Evolutionary conservation across 2,888 invertebrate species (phyloP).

Genomic region (Bombylius discolor): DNA sequence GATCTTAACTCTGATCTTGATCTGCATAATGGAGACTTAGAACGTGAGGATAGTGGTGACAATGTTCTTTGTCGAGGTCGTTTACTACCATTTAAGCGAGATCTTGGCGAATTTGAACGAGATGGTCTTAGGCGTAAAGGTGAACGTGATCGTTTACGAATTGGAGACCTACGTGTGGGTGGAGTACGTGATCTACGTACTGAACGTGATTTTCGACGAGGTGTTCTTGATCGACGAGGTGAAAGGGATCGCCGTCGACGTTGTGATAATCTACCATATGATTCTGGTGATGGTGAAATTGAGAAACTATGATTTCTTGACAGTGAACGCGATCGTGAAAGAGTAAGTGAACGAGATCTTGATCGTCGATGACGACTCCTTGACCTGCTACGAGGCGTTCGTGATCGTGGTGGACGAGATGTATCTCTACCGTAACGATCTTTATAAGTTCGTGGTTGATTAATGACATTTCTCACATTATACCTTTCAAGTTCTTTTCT

Average conservation of each 20-base stretch:
- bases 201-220: not conserved
- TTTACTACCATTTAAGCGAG: conserved; percentile 14
- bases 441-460: conserved; percentile 47
- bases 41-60: conserved; percentile 18
- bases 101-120: conserved; percentile 25
- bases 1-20: conserved; percentile 21
- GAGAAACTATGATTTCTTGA: conserved; percentile 14
- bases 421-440: conserved; percentile 71
- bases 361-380: conserved; percentile 18
- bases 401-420: conserved; percentile 36
- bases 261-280: conserved; percentile 17
- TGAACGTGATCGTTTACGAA: conserved; percentile 11
- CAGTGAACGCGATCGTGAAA: conserved; percentile 8
- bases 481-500: conserved; percentile 71
- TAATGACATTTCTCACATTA: conserved; percentile 65
- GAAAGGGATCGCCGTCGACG: conserved; percentile 27
- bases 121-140: conserved; percentile 15
- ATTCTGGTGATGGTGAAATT: conserved; percentile 19
- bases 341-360: conserved; percentile 20
- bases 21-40: conserved; percentile 21
- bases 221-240: conserved; percentile 14
- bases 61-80: conserved; percentile 21
- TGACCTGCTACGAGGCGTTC: conserved; percentile 21
- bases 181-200: not conserved
- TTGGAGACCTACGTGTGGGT: conserved; percentile 13